Conservation (phyloP, 2,888 invertebrate species). For the Rhorus exstirpatorius region DNA sequence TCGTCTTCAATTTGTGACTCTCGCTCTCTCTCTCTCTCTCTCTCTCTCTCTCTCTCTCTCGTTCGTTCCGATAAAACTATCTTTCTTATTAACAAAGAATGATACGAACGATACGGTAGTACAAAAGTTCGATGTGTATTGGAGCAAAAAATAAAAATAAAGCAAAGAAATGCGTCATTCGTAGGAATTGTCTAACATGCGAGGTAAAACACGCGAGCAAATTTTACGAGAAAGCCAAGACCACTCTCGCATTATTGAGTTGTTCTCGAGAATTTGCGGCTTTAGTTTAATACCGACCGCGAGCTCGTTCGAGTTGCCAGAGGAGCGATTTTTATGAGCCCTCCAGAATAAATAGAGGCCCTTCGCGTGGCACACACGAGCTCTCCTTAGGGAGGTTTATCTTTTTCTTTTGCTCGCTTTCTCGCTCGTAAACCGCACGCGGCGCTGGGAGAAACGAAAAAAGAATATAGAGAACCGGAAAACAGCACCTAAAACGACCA, state of each 20-base stretch:
- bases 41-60: too few relatives aligned
- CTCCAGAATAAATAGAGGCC: slow-evolving; percentile 69
- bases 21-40: slow-evolving; percentile 5
- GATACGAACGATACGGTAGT: not conserved
- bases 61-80: slow-evolving; percentile 7
- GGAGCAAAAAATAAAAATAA: slow-evolving; percentile 14
- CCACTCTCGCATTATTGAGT: slow-evolving; percentile 63
- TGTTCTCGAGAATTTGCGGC: slow-evolving; percentile 65
- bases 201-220: slow-evolving; percentile 54
- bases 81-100: not conserved
- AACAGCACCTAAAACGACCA: slow-evolving; percentile 48
- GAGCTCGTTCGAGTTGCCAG: slow-evolving; percentile 57
- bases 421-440: slow-evolving; percentile 68
- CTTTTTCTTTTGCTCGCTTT: slow-evolving; percentile 64
- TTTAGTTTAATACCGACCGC: slow-evolving; percentile 53
- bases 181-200: slow-evolving; percentile 51
- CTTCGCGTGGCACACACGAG: slow-evolving; percentile 67
- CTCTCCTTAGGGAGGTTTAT: slow-evolving; percentile 58
- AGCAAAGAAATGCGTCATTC: slow-evolving; percentile 24
- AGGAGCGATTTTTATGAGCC: slow-evolving; percentile 69
- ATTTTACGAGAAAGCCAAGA: slow-evolving; percentile 62
- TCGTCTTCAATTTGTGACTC: slow-evolving; percentile 29
- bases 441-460: slow-evolving; percentile 56
- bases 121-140: slow-evolving; percentile 15
- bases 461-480: slow-evolving; percentile 63